A percentile compares a stretch with the other conserved stretches of the same genome.
Conservation (phyloP, 2,797 vertebrate genomes). For the Schizothorax lantsangensis region DNA sequence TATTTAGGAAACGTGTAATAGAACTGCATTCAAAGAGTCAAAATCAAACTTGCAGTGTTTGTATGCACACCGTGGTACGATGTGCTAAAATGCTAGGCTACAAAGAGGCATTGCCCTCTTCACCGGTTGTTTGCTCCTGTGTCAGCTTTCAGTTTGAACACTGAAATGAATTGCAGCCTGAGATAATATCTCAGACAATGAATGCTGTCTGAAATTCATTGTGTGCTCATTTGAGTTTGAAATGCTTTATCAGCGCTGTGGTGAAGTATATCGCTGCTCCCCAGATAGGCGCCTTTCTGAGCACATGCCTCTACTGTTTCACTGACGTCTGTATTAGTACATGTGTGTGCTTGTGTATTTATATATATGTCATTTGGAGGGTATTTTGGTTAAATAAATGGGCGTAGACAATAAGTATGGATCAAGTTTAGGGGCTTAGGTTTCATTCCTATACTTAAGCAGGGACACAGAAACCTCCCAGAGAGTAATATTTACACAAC, state of each 20-base stretch:
- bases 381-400: slow-evolving; percentile 20
- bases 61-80: background rate
- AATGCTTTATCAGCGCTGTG: slow-evolving; percentile 18
- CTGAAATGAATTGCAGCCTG: slow-evolving; percentile 24
- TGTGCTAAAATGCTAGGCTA: background rate
- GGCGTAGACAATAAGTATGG: background rate
- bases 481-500: slow-evolving; percentile 25
- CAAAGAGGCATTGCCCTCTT: background rate
- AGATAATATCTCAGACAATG: slow-evolving; percentile 34
- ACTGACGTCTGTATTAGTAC: slow-evolving; percentile 6
- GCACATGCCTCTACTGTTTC: slow-evolving; percentile 11
- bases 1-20: background rate
- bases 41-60: background rate
- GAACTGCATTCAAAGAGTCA: background rate
- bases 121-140: background rate
- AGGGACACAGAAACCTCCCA: slow-evolving; percentile 17
- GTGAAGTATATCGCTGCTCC: slow-evolving; percentile 3
- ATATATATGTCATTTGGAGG: background rate
- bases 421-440: slow-evolving; percentile 7
- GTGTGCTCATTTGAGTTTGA: slow-evolving; percentile 43
- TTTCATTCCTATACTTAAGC: slow-evolving; percentile 16
- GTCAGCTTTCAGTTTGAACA: slow-evolving; percentile 14
- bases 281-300: slow-evolving; percentile 18
- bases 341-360: slow-evolving; percentile 23
- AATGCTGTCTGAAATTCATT: slow-evolving; percentile 27